A percentile compares a stretch with the other conserved stretches of the same genome.
phyloP scores from a whole-genome alignment of 2,888 invertebrate species.

The Notodonta dromedarius region DNA sequence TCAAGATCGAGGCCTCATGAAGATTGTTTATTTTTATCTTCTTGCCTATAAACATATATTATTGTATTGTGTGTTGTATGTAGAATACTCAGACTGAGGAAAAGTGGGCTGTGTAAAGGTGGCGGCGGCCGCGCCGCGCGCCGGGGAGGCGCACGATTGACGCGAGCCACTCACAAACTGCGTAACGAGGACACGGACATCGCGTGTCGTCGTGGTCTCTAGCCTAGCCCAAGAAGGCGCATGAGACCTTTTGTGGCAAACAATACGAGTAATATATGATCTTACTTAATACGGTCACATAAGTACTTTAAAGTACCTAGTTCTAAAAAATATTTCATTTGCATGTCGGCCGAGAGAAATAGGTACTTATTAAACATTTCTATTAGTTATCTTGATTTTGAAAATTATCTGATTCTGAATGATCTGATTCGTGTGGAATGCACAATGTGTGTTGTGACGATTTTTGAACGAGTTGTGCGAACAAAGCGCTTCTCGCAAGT shows the following conservation, averaged over 20 bases:
- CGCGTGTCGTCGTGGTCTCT: not conserved
- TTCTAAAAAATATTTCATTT: not conserved
- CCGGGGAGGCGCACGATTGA: not conserved
- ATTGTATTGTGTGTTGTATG: no score
- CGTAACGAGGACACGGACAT: not conserved
- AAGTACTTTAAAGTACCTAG: not conserved
- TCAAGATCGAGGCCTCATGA: no score
- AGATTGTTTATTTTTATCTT: no score
- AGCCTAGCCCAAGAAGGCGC: not conserved
- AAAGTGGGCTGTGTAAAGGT: no score
- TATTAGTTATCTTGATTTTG: no score
- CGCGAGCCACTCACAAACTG: not conserved
- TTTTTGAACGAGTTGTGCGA: not conserved
- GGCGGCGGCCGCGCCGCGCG: no score
- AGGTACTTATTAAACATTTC: no score
- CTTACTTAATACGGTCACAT: not conserved
- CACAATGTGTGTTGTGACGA: not conserved
- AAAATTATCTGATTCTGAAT: no score
- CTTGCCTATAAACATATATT: no score
- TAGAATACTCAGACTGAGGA: not conserved
- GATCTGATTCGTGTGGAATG: no score
- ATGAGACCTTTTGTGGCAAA: not conserved
- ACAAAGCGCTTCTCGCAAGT: not conserved
- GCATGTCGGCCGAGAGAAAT: no score
- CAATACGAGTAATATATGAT: not conserved